A percentile compares a stretch with the other conserved stretches of the same genome.
These are phyloP conservation scores for Holothuria glaberrima DNA, from an alignment of 35 echinoderm and acorn worm genomes.

Conservation along the genomic window DNA sequence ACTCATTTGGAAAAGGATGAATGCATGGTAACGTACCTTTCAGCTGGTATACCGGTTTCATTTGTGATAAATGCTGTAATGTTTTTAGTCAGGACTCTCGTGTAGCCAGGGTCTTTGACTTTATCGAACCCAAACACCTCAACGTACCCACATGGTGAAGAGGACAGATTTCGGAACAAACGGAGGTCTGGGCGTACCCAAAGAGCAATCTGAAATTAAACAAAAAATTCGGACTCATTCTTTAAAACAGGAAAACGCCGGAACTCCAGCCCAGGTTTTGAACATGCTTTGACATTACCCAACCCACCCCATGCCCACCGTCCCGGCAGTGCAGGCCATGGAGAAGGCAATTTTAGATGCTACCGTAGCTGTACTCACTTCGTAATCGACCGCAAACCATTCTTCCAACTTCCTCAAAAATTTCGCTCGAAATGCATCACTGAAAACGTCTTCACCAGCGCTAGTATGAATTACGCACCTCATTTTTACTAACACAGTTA, in stretches of 20 bases:
- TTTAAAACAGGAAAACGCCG: too few species aligned
- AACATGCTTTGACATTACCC: too few species aligned
- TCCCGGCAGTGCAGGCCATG: too few species aligned
- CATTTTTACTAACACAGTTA: background rate
- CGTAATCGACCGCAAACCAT: constrained; percentile 6
- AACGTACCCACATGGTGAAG: constrained; percentile 20
- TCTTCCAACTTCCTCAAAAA: background rate
- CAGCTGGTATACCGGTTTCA: background rate
- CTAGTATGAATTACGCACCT: constrained; percentile 29
- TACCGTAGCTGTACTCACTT: background rate
- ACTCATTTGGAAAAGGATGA: too few species aligned
- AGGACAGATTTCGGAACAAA: constrained; percentile 11
- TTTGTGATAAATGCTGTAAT: background rate
- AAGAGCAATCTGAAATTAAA: background rate
- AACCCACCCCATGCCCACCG: too few species aligned
- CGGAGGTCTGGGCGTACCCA: constrained; percentile 27
- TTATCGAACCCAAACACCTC: constrained; percentile 28
- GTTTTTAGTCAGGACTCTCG: background rate
- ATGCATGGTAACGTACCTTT: background rate
- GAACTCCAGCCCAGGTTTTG: too few species aligned
- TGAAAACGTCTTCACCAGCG: background rate
- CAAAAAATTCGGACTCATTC: too few species aligned
- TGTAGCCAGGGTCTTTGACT: background rate
- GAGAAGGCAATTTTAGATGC: too few species aligned
- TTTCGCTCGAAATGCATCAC: background rate